phyloP scores from a whole-genome alignment of 1,140 invertebrate genomes.

The Pentalonia nigronervosa region DNA sequence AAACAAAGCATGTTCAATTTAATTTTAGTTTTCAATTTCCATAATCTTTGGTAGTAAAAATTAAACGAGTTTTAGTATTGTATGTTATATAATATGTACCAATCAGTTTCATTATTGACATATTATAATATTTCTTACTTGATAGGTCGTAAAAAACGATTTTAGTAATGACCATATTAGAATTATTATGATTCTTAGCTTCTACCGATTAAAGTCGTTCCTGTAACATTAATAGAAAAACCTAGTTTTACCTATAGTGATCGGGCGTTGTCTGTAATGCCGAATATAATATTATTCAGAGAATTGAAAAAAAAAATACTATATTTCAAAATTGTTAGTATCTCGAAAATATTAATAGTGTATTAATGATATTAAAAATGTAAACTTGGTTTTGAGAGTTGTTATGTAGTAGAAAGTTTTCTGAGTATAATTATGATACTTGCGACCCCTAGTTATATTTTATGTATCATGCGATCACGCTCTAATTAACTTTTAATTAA shows the following conservation, averaged over 20 bases:
- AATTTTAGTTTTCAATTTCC: no score
- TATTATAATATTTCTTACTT: background rate
- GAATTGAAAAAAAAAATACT: background rate
- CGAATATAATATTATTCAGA: background rate
- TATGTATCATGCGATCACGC: background rate
- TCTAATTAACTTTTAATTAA: background rate
- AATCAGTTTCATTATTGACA: background rate
- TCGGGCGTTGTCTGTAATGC: background rate
- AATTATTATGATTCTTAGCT: background rate
- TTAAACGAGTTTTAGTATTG: no score
- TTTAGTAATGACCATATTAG: background rate
- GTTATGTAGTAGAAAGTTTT: background rate
- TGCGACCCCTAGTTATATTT: background rate
- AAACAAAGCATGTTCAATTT: no score
- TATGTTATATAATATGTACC: background rate
- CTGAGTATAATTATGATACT: background rate
- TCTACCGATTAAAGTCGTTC: background rate
- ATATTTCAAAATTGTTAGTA: background rate
- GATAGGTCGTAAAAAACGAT: background rate
- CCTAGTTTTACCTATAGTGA: background rate
- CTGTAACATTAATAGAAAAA: background rate
- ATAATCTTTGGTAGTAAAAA: background rate
- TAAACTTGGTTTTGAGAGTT: background rate
- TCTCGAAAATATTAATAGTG: background rate
- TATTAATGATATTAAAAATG: background rate